phyloP scores from a whole-genome alignment of 1,140 invertebrate species.

The Tyrophagus putrescentiae region DNA sequence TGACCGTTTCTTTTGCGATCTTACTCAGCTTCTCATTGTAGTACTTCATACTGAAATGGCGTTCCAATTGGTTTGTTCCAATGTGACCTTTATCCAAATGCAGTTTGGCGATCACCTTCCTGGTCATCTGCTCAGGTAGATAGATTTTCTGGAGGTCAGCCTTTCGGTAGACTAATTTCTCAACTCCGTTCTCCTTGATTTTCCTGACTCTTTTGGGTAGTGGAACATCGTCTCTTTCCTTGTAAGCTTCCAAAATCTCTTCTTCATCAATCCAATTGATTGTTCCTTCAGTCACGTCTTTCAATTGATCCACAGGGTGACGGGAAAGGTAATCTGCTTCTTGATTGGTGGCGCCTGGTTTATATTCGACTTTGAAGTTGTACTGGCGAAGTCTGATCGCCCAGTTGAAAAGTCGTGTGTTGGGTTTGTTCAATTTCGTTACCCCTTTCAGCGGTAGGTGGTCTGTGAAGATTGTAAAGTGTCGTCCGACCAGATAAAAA shows the following conservation, averaged over 20 bases:
- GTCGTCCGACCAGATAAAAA: constrained; percentile 36
- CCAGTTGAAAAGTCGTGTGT: constrained; percentile 16
- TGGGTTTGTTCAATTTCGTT: constrained; percentile 18
- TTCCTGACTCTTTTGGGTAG: background rate
- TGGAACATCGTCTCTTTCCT: background rate
- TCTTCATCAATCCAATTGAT: background rate
- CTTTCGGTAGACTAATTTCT: background rate
- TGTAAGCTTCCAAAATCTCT: background rate
- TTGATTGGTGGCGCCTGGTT: background rate
- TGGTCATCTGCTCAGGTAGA: constrained; percentile 4
- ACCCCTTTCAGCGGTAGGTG: constrained; percentile 33
- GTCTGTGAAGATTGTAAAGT: constrained; percentile 37
- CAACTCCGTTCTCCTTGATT: background rate
- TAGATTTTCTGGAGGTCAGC: background rate
- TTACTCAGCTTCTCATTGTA: constrained; percentile 6
- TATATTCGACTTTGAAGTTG: constrained; percentile 19
- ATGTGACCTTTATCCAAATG: constrained; percentile 20
- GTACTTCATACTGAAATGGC: background rate
- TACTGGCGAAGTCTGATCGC: constrained; percentile 19
- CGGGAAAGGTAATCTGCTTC: constrained; percentile 23
- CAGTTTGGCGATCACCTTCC: constrained; percentile 9
- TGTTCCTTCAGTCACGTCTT: background rate
- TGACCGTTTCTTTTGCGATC: background rate
- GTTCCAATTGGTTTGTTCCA: background rate
- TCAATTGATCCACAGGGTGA: constrained; percentile 2